Percentiles rank a stretch among this genome's conserved stretches.
These are phyloP conservation scores for Pseudococcus viburni DNA, from an alignment of 2,888 invertebrate species.

Conservation along the genomic window DNA sequence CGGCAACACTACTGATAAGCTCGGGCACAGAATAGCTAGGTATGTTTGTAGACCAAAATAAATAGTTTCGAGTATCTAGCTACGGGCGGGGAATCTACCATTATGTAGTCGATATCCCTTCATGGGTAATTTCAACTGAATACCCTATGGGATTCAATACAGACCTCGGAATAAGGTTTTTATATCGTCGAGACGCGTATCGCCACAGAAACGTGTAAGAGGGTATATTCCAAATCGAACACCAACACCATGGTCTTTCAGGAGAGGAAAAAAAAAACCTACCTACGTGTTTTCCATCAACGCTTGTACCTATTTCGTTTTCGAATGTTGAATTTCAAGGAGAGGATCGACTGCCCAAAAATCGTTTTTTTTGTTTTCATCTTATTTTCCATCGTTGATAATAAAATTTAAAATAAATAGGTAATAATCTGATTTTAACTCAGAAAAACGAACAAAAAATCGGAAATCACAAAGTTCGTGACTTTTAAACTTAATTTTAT, in stretches of 20 bases:
- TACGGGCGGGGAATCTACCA: neutral
- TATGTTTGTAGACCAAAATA: slow-evolving; percentile 48
- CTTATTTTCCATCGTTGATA: too few species aligned
- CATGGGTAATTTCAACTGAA: slow-evolving; percentile 34
- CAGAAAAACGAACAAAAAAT: too few species aligned
- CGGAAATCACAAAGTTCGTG: too few species aligned
- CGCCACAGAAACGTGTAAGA: neutral
- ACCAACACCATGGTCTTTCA: slow-evolving; percentile 4
- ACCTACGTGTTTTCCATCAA: slow-evolving; percentile 21
- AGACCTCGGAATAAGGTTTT: slow-evolving; percentile 37
- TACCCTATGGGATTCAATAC: slow-evolving; percentile 28
- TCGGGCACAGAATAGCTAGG: slow-evolving; percentile 37
- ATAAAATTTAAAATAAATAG: too few species aligned
- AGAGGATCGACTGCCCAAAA: too few species aligned
- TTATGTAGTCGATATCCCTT: slow-evolving; percentile 48
- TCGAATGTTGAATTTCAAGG: neutral
- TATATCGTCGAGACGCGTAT: slow-evolving; percentile 24
- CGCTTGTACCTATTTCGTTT: neutral
- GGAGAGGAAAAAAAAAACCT: neutral
- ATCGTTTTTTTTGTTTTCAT: too few species aligned
- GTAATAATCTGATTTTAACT: too few species aligned
- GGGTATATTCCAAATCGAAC: neutral
- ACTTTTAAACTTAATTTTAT: too few species aligned
- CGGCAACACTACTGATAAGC: neutral
- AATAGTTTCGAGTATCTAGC: slow-evolving; percentile 47